These are phyloP conservation scores for Galleria mellonella DNA, from an alignment of 1,140 invertebrate genomes.

Conservation along the genomic window DNA sequence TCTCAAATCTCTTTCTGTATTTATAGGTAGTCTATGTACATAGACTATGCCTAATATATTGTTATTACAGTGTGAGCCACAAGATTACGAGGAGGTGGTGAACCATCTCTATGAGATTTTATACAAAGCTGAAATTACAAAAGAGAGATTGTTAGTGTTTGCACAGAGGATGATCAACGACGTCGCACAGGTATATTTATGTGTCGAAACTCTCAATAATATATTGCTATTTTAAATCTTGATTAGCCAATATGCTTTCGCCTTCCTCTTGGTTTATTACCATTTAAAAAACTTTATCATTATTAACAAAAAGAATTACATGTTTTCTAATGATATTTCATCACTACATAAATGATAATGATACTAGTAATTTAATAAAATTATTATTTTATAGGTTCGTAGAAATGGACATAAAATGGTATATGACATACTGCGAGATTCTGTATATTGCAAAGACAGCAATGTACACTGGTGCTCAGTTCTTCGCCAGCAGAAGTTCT, in stretches of 20 bases:
- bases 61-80: conserved; percentile 80
- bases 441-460: conserved; percentile 77
- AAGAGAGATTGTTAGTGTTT: conserved; percentile 84
- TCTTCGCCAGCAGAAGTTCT: conserved; percentile 85
- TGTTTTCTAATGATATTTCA: too few species aligned
- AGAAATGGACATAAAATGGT: conserved; percentile 61
- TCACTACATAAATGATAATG: too few species aligned
- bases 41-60: too few species aligned
- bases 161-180: conserved; percentile 86
- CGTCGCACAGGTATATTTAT: conserved; percentile 73
- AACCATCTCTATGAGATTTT: conserved; percentile 86
- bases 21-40: too few species aligned
- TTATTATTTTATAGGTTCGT: conserved; percentile 33
- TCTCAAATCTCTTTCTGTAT: too few species aligned
- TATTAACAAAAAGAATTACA: too few species aligned
- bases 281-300: too few species aligned
- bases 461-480: conserved; percentile 83
- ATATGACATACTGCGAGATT: conserved; percentile 45
- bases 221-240: too few species aligned
- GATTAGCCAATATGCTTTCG: too few species aligned
- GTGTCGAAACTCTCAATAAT: too few species aligned
- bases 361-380: too few species aligned
- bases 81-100: conserved; percentile 84
- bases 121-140: conserved; percentile 81
- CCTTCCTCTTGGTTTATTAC: too few species aligned